Evolutionary conservation across 2,888 invertebrate species (phyloP).

Genomic region (Leptinotarsa haldemani): DNA sequence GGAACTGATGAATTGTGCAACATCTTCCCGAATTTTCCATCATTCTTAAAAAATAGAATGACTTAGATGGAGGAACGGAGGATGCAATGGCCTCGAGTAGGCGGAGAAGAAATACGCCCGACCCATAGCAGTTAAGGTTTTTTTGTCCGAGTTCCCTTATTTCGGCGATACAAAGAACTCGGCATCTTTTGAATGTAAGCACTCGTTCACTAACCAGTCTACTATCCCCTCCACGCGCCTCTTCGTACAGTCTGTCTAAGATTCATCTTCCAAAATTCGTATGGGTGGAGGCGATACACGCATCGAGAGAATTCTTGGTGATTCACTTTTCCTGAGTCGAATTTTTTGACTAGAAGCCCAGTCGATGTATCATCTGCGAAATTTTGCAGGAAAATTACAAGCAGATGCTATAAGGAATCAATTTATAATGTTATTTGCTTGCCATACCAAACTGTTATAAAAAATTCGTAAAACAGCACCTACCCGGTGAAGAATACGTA

Average conservation of each 20-base stretch:
- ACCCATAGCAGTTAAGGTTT: slow-evolving; percentile 56
- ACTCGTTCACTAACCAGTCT: slow-evolving; percentile 52
- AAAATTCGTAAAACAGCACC: too few relatives aligned
- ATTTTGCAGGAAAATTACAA: too few relatives aligned
- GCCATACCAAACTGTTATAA: too few relatives aligned
- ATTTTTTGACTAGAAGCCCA: too few relatives aligned
- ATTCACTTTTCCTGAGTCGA: slow-evolving; percentile 11
- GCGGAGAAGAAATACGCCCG: slow-evolving; percentile 59
- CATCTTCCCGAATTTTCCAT: slow-evolving; percentile 12
- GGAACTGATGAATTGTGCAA: slow-evolving; percentile 16
- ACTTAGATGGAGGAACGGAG: slow-evolving; percentile 20
- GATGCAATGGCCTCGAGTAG: slow-evolving; percentile 51
- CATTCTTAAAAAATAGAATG: slow-evolving; percentile 11
- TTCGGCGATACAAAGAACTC: slow-evolving; percentile 61
- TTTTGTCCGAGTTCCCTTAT: slow-evolving; percentile 61
- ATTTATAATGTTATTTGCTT: too few relatives aligned
- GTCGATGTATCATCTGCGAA: too few relatives aligned
- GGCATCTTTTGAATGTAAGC: slow-evolving; percentile 55
- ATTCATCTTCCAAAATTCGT: slow-evolving; percentile 27
- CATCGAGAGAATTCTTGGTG: slow-evolving; percentile 21
- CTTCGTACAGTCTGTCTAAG: slow-evolving; percentile 39
- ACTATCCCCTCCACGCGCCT: slow-evolving; percentile 38
- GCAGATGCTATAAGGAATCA: too few relatives aligned
- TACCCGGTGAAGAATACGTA: too few relatives aligned
- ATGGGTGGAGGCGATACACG: slow-evolving; percentile 20